Base-by-base conservation (phyloP, 2,888 invertebrate genomes). In the Ophion obscuratus region DNA sequence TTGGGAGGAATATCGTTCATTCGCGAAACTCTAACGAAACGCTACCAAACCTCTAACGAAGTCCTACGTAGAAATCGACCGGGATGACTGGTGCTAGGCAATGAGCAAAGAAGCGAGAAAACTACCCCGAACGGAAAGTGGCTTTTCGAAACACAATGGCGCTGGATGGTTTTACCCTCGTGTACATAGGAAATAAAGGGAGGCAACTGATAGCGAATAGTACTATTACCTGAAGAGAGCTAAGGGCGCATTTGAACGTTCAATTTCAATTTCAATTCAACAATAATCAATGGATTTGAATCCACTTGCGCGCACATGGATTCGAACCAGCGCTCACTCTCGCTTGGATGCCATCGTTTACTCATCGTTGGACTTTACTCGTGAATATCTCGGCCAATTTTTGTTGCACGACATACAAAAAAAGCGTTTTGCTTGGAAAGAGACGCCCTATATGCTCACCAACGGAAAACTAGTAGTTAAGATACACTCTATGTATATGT, bases 81-180 rank as follows among this genome's bases (percentile, higher is more conserved):
- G 53, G 47, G 17, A 47, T 40, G 53, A 17, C 24, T 75, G 62
- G 62, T 24, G 47, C 64, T 4, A 44, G 66, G 71, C 57, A 81
- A 81, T 78, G 77, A 64, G 68, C 73, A 62, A 64, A 73, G 44
- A 79, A 85, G 81, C 75, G 81, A 82, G 85, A 85, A 81, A 78
- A 82, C 79, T 83, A 82, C 79, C 75, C 71, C 40, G 59, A 59
- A 66, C 71, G 76, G 40, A 82, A 82, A 66, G 76, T 76, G 75
- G 47, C 80, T 71, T 74, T 74, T 57, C 17, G 64, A 24, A 66
- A 57, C 44, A 57, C 53, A 76, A 76, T 1, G 44, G 62, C 64
- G 47, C 59, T 71, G 70, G 70, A 66, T 71, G 71, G 66, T 71
- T 76, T 76, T 40, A 71, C 61, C 20, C 31, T 17, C 71, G 57